Evolutionary conservation across 2,113 vertebrate genomes (phyloP).

Genomic region (Oriolus oriolus): DNA sequence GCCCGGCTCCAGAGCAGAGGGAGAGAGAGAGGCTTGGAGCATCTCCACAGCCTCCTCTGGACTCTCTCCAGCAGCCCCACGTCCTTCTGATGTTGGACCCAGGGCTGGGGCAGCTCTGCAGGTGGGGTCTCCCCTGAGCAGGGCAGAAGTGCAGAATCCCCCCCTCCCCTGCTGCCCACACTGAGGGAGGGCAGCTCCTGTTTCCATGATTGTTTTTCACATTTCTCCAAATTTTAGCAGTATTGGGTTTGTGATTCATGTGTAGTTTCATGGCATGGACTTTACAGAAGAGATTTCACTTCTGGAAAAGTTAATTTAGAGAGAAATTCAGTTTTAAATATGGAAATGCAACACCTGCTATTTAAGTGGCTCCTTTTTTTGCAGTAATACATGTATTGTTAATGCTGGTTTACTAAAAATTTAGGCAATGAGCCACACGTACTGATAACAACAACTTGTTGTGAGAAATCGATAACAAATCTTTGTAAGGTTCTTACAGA

Average conservation of each 20-base stretch:
- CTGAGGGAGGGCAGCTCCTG: not conserved
- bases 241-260: not conserved
- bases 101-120: not conserved
- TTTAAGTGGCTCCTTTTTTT: not conserved
- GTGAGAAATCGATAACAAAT: not conserved
- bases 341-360: not conserved
- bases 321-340: not conserved
- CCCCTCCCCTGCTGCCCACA: not conserved
- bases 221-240: rapidly evolving
- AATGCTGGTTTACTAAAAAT: not conserved
- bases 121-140: not conserved
- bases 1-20: not conserved
- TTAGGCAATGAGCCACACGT: rapidly evolving
- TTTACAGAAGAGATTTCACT: not conserved
- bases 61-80: rapidly evolving
- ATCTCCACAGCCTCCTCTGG: rapidly evolving
- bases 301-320: not conserved
- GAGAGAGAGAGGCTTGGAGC: too few relatives aligned
- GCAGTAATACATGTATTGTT: not conserved
- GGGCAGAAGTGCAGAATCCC: not conserved
- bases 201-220: not conserved
- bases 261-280: not conserved
- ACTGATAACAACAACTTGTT: not conserved
- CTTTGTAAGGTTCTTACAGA: not conserved
- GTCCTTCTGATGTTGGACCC: not conserved